These are phyloP conservation scores for Metalampra italica DNA, from an alignment of 2,888 invertebrate genomes.

Conservation along the genomic window DNA sequence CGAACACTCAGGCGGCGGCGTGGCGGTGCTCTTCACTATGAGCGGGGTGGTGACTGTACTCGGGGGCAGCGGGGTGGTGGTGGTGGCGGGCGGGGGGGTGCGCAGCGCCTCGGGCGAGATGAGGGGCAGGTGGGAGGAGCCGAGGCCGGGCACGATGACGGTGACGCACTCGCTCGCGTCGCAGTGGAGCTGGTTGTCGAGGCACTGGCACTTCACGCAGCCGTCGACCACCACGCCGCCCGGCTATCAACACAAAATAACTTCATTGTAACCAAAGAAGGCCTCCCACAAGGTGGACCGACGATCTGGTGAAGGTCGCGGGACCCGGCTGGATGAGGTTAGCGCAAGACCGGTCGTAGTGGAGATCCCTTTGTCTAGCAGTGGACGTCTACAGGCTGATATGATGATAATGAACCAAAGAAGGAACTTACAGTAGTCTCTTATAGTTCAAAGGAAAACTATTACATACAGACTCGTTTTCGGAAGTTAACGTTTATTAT, in stretches of 20 bases:
- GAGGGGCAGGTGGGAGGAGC: constrained; percentile 35
- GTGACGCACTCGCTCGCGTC: constrained; percentile 72
- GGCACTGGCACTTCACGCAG: constrained; percentile 88
- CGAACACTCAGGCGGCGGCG: constrained; percentile 61
- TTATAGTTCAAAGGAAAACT: too few species aligned
- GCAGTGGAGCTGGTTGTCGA: constrained; percentile 86
- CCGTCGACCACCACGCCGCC: constrained; percentile 80
- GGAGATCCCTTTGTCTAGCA: too few species aligned
- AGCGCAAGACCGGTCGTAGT: too few species aligned
- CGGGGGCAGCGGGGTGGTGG: constrained; percentile 3
- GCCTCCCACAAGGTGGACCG: too few species aligned
- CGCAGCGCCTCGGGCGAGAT: constrained; percentile 14
- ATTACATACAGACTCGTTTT: too few species aligned
- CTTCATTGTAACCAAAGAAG: too few species aligned
- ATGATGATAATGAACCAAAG: too few species aligned
- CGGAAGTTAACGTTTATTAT: too few species aligned
- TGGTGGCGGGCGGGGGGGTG: constrained; percentile 13
- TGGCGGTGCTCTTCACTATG: constrained; percentile 42
- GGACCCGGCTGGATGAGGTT: too few species aligned
- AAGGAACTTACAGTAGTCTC: too few species aligned
- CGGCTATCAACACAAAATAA: constrained; percentile 72
- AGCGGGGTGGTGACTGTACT: constrained; percentile 17
- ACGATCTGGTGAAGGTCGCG: too few species aligned
- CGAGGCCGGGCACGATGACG: constrained; percentile 22
- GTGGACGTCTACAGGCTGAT: too few species aligned